These are phyloP conservation scores for Actinia tenebrosa DNA, from an alignment of 64 coral and sea anemone genomes.

Conservation along the genomic window DNA sequence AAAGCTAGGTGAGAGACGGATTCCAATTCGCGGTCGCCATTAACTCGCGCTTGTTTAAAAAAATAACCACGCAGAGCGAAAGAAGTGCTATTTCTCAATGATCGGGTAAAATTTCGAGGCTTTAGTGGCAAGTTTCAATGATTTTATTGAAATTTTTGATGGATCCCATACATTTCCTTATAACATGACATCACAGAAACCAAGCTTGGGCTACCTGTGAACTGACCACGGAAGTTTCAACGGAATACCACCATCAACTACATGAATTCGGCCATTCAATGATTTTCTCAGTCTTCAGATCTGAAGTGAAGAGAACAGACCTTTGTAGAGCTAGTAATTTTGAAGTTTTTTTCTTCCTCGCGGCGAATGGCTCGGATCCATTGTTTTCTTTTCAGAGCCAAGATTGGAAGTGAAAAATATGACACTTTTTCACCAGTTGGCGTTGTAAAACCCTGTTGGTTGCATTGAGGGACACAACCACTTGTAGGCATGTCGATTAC, in stretches of 20 bases:
- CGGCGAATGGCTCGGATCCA: too few relatives aligned
- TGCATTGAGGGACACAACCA: constrained; percentile 46
- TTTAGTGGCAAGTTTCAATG: too few relatives aligned
- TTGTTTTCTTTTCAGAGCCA: background rate
- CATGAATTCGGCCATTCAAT: background rate
- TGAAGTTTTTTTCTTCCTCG: background rate
- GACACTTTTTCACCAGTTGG: constrained; percentile 36
- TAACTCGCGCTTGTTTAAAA: too few relatives aligned
- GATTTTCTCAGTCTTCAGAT: constrained; percentile 30
- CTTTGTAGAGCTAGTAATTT: constrained; percentile 7
- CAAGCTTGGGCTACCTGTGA: too few relatives aligned
- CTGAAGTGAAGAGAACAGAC: constrained; percentile 46
- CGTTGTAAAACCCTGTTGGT: constrained; percentile 31
- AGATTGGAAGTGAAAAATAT: constrained; percentile 20
- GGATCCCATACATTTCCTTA: too few relatives aligned
- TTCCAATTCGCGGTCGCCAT: too few relatives aligned
- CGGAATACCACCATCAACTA: background rate
- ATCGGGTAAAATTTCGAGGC: too few relatives aligned
- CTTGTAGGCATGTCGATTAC: constrained; percentile 5
- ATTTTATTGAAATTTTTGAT: too few relatives aligned
- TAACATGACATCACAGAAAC: too few relatives aligned
- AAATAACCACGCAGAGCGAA: too few relatives aligned
- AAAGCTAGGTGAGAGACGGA: too few relatives aligned
- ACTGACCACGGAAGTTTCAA: background rate
- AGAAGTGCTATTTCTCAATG: too few relatives aligned